Evolutionary conservation across 2,797 vertebrate species (phyloP), one percentile per base, ranked within the genome.

Genomic region (Pitangus sulphuratus): DNA sequence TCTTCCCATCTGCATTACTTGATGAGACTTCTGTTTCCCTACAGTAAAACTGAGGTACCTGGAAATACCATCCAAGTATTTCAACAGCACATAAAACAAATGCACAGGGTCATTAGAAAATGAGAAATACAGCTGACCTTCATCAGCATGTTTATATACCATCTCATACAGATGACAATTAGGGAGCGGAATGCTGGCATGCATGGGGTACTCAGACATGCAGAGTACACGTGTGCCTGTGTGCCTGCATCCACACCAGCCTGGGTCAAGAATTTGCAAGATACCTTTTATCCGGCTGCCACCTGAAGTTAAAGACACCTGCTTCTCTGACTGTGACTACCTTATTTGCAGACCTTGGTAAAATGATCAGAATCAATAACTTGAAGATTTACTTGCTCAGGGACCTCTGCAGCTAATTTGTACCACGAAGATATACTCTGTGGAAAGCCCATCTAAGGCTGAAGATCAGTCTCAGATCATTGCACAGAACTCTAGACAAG

Each of bases 1-100:
- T 89, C 60, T 95, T 96, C 84, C 70, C 40, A 71, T 54, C 26
- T 87, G 35, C 33, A 65, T 72, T 60, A 45, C 24, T 95, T 86
- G 54, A 66, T 78, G 81, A 89, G 53, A 71, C 20, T 94, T 95
- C 48, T 90, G n/a, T 65, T 96, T 90, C 93, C 39, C 16, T 56
- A 21, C 30, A 39, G 62, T 74, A 70, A 84, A 76, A 74, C 28
- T 2, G 7, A 90, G 47, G 28, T 75, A 84, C 45, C 51, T 90
- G 74, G 72, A 93, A 95, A 87, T 62, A 82, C 45, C 56, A 92
- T 89, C 44, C 57, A 72, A 83, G 12, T 30, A 53, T 86, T 93
- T 94, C 88, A 88, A 68, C 47, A 90, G n/a, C 70, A 77, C 28
- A 68, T 79, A 87, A 69, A 80, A 35, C 66, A 82, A 87, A 82